Conservation (phyloP, 2,888 invertebrate genomes). For the Philereme transversata region DNA sequence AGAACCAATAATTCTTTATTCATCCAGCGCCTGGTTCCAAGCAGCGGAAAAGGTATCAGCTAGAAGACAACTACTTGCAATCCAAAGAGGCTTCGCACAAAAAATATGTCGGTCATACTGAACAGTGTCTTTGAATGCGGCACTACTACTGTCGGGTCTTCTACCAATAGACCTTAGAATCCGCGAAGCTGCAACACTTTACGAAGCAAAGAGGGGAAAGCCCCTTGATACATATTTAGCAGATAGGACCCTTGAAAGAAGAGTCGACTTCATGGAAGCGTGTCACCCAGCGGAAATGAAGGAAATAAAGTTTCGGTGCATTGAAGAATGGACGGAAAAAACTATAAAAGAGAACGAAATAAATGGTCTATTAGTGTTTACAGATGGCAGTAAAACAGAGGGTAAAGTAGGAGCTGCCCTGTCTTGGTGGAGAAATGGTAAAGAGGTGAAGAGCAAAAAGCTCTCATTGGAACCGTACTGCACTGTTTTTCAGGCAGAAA, state of each 20-base stretch:
- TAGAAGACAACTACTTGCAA: too few species aligned
- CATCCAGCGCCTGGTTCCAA: constrained; percentile 15
- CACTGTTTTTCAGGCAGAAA: too few species aligned
- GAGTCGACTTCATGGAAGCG: background rate
- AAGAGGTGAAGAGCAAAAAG: background rate
- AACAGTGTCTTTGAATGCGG: too few species aligned
- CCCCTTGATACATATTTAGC: background rate
- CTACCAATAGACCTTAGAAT: background rate
- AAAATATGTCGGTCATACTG: too few species aligned
- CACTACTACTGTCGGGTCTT: too few species aligned
- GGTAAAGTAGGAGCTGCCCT: background rate
- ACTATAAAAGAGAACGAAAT: background rate
- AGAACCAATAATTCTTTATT: too few species aligned
- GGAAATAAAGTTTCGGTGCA: background rate
- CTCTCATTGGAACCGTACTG: background rate
- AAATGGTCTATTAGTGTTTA: background rate
- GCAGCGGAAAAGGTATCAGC: too few species aligned
- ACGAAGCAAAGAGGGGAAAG: background rate
- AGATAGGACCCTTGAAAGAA: background rate
- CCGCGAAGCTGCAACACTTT: background rate
- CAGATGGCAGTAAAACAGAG: background rate
- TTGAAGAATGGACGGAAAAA: background rate
- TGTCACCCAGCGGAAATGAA: background rate
- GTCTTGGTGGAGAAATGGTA: background rate
- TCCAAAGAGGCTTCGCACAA: too few species aligned